phyloP scores from a whole-genome alignment of 2,113 vertebrate genomes.

The Calidris pugnax region DNA sequence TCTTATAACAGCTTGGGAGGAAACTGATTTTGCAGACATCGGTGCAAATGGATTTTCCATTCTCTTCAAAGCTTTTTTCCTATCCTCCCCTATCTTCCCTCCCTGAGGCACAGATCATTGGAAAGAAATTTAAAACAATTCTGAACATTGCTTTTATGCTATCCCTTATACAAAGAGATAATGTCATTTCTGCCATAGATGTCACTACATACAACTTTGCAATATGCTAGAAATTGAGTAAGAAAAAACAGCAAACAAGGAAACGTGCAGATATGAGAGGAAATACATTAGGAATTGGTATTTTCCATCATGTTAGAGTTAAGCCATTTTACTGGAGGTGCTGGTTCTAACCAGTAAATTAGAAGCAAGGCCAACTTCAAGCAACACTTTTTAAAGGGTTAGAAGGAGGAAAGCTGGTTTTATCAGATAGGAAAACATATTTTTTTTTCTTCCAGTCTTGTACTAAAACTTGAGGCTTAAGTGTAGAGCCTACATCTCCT shows the following conservation, averaged over 20 bases:
- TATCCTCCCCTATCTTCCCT: background rate
- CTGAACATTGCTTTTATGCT: background rate
- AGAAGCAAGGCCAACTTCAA: background rate
- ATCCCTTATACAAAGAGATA: background rate
- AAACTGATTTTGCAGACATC: conserved; percentile 58
- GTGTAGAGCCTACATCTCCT: background rate
- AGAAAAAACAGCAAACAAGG: background rate
- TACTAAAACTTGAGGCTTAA: background rate
- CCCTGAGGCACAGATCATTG: background rate
- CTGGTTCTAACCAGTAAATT: background rate
- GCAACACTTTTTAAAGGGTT: background rate
- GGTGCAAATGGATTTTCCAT: conserved; percentile 44
- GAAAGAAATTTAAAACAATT: background rate
- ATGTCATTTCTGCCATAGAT: background rate
- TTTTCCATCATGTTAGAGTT: background rate
- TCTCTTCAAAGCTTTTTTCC: conserved; percentile 26
- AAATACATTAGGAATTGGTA: background rate
- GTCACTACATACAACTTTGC: background rate
- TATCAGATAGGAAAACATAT: background rate
- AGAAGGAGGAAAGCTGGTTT: background rate
- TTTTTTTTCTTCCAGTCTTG: background rate
- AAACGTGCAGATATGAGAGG: background rate
- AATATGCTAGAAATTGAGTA: background rate
- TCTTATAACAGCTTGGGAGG: background rate
- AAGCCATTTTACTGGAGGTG: background rate